These are phyloP conservation scores for Cryptomyrus ogoouensis DNA, from an alignment of 2,113 vertebrate species.

Conservation along the genomic window DNA sequence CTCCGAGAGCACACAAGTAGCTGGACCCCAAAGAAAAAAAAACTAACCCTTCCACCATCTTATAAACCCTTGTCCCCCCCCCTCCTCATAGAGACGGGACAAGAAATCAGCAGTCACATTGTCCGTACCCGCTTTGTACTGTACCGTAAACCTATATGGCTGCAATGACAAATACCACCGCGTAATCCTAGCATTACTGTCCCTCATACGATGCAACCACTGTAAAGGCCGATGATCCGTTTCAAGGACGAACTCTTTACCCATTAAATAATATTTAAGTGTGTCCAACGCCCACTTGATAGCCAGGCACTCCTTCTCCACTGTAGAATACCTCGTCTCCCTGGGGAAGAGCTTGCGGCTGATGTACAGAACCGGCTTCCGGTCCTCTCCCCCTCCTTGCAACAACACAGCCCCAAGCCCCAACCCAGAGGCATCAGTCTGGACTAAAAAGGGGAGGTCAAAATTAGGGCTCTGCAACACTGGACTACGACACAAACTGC, in stretches of 20 bases:
- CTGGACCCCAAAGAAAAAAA: too few relatives aligned
- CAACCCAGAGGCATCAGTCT: too few relatives aligned
- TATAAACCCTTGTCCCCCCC: too few relatives aligned
- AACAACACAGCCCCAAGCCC: neutral
- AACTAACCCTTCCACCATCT: too few relatives aligned
- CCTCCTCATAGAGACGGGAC: too few relatives aligned
- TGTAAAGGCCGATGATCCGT: neutral
- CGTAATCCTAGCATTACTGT: neutral
- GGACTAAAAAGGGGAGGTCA: too few relatives aligned
- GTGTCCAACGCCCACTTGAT: neutral
- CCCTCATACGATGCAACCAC: neutral
- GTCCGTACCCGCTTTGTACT: too few relatives aligned
- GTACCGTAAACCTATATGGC: neutral
- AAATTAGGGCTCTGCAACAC: too few relatives aligned
- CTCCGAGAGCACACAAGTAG: too few relatives aligned
- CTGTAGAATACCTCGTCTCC: neutral
- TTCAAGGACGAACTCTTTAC: neutral
- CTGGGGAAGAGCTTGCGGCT: neutral
- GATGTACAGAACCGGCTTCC: neutral
- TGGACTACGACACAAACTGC: too few relatives aligned
- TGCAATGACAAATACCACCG: neutral
- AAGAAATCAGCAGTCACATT: too few relatives aligned
- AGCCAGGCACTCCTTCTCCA: neutral
- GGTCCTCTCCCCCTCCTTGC: neutral
- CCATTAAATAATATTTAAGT: neutral